Conservation (phyloP, 2,113 vertebrate species). For the Cettia cetti region DNA sequence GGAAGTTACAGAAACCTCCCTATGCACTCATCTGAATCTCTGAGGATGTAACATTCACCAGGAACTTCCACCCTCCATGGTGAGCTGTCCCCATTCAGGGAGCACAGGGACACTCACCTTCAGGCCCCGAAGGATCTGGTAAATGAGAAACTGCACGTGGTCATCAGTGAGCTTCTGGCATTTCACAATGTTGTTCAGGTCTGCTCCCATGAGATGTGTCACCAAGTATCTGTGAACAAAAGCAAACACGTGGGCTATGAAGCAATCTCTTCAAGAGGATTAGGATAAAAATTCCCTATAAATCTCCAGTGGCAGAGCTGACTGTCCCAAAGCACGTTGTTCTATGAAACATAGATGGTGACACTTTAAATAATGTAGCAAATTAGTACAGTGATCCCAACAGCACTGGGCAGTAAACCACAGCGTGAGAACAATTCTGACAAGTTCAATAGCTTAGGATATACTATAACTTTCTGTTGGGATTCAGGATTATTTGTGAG, state of each 20-base stretch:
- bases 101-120: constrained; percentile 77
- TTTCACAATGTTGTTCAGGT: constrained; percentile 99
- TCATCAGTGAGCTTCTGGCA: constrained; percentile 98
- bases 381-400: background rate
- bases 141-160: constrained; percentile 98
- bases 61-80: background rate
- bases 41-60: background rate
- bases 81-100: background rate
- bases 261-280: background rate
- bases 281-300: background rate
- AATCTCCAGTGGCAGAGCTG: background rate
- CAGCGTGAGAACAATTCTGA: background rate
- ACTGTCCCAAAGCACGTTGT: background rate
- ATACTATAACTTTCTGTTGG: background rate
- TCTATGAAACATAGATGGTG: background rate
- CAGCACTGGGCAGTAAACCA: background rate
- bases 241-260: background rate
- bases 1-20: background rate
- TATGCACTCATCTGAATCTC: background rate
- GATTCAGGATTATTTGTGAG: background rate
- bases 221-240: constrained; percentile 87
- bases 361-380: background rate
- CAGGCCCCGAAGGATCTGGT: constrained; percentile 94
- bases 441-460: background rate
- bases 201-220: constrained; percentile 98